Evolutionary conservation across 2,888 invertebrate species (phyloP).

Genomic region (Hypena proboscidalis): DNA sequence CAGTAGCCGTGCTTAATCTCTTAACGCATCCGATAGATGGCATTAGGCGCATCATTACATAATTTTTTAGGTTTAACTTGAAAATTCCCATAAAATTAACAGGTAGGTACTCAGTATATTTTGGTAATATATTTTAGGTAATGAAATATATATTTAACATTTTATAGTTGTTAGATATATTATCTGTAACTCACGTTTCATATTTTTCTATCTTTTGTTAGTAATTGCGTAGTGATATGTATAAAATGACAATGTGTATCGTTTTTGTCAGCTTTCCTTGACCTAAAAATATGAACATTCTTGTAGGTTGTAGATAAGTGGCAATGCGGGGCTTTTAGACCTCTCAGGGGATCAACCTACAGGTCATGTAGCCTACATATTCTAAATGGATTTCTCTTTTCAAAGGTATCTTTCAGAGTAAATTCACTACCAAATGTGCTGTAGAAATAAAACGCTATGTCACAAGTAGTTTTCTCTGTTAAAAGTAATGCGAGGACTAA

Average conservation of each 20-base stretch:
- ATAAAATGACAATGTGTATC: slow-evolving; percentile 27
- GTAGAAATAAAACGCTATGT: background rate
- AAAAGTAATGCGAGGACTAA: slow-evolving; percentile 4
- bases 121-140: too few relatives aligned
- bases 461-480: background rate
- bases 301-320: slow-evolving; percentile 36
- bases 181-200: too few relatives aligned
- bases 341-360: slow-evolving; percentile 31
- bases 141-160: too few relatives aligned
- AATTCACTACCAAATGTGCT: slow-evolving; percentile 25
- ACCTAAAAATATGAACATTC: slow-evolving; percentile 31
- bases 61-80: too few relatives aligned
- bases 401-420: slow-evolving; percentile 26
- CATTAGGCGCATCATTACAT: too few relatives aligned
- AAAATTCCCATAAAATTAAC: too few relatives aligned
- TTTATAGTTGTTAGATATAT: too few relatives aligned
- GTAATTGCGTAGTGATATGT: too few relatives aligned
- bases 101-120: too few relatives aligned
- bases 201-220: too few relatives aligned
- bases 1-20: too few relatives aligned
- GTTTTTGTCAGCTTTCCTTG: slow-evolving; percentile 13
- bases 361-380: slow-evolving; percentile 36
- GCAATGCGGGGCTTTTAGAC: slow-evolving; percentile 34
- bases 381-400: slow-evolving; percentile 41
- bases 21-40: too few relatives aligned